These are phyloP conservation scores for Nestor notabilis DNA, from an alignment of 2,113 vertebrate species.

Conservation along the genomic window DNA sequence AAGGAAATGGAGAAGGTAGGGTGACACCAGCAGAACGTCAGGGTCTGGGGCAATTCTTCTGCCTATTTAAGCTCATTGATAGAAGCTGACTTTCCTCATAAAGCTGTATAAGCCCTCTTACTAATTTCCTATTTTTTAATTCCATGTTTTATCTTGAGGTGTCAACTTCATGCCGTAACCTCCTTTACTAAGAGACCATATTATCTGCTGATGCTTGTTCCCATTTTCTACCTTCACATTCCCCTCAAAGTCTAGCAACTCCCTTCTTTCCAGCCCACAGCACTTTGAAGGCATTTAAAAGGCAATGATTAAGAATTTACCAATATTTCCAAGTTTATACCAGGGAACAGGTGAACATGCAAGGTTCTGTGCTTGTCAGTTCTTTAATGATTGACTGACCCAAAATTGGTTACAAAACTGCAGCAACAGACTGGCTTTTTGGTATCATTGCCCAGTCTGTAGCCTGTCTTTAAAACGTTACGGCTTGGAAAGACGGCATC, in stretches of 20 bases:
- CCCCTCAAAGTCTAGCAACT: background rate
- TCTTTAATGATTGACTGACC: background rate
- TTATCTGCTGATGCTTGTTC: background rate
- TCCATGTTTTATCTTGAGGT: background rate
- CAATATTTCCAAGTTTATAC: background rate
- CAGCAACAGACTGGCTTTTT: background rate
- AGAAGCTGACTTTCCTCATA: background rate
- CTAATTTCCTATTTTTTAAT: background rate
- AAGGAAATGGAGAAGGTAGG: slow-evolving; percentile 73
- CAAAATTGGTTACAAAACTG: background rate
- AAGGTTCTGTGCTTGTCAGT: background rate
- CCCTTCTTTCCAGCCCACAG: background rate
- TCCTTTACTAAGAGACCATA: background rate
- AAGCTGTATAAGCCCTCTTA: background rate
- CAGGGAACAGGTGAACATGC: background rate
- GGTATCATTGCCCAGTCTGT: rapidly evolving
- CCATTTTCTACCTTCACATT: background rate
- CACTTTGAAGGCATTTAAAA: background rate
- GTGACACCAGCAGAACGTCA: background rate
- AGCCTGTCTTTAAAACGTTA: background rate
- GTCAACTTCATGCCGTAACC: background rate
- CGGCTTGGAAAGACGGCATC: background rate
- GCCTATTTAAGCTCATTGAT: background rate
- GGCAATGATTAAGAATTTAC: background rate
- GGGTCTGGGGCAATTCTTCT: background rate